Base-by-base conservation (phyloP, 2,888 invertebrate genomes). In the Limenitis camilla region DNA sequence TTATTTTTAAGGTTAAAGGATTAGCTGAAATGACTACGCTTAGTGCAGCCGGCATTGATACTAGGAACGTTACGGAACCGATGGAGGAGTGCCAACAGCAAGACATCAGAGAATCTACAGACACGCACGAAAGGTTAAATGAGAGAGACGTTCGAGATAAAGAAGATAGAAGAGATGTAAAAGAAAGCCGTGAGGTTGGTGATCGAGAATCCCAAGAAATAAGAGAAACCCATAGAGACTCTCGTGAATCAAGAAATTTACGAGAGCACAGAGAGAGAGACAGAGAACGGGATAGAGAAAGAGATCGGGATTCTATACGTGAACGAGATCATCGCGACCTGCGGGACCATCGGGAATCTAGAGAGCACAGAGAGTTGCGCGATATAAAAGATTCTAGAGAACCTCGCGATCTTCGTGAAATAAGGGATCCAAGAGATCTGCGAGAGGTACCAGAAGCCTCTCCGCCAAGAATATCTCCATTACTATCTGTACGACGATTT, bases 11-110 rank as follows among this genome's bases (percentile, higher is more conserved):
- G 91, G 90, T 96, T 59, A 95, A 96, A 88, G 96, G 96, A 74
- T 89, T 96, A 76, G 95, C 96, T 85, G 96, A 96, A 88, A 96
- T 96, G 94, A 95, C 95, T 76, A 94, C 94, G 78, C 88, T 94
- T 79, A 93, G 92, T 73, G 90, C 91, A 66, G 90, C 90, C 66
- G 82, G 90, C 72, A 89, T 90, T 67, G 85, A 80, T 65, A 74
- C 76, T 64, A 80, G 80, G 72, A 84, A 74, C 71, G 84, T 84
- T 61, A 69, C 80, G 72, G 87, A 86, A 75, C 81, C 84, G 67
- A 87, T 87, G 87, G 87, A 86, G 67, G 85, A 86, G 71, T 80
- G 84, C 65, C 81, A 76, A 67, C 64, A 76, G 45, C 76, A 76
- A 63, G 82, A 83, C 56, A 65, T 68, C 38, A 76, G 74, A 58